Conservation (phyloP, 2,113 vertebrate genomes). For the Coregonus clupeaformis region DNA sequence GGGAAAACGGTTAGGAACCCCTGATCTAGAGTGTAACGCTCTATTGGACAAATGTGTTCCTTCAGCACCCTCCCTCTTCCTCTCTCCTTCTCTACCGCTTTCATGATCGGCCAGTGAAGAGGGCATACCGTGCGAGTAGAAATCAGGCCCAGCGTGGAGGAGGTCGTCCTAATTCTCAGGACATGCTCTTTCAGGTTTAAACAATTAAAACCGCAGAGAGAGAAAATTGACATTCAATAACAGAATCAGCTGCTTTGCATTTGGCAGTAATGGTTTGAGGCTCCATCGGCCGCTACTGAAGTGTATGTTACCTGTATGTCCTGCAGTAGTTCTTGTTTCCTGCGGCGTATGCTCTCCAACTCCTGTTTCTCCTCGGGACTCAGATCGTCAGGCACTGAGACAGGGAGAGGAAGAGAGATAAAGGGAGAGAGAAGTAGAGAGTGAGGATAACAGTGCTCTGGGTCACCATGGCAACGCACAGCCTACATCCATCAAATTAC, state of each 20-base stretch:
- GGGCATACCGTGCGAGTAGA: not conserved
- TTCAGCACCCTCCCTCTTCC: not conserved
- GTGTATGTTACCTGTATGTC: constrained; percentile 87
- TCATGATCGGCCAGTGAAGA: not conserved
- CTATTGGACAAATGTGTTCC: not conserved
- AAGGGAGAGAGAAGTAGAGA: not conserved
- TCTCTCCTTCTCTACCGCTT: not conserved
- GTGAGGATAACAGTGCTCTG: constrained; percentile 26
- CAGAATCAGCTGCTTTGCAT: constrained; percentile 42
- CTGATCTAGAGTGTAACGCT: too few species aligned
- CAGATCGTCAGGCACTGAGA: constrained; percentile 89
- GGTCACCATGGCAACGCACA: constrained; percentile 45
- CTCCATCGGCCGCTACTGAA: not conserved
- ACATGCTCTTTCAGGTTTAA: constrained; percentile 23
- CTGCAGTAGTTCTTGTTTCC: constrained; percentile 94
- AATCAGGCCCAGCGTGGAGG: not conserved
- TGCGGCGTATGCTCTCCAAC: constrained; percentile 90
- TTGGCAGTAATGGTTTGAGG: constrained; percentile 8
- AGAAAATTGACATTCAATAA: constrained; percentile 25
- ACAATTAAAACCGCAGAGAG: constrained; percentile 25
- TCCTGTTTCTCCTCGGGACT: constrained; percentile 94
- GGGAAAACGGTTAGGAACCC: too few species aligned
- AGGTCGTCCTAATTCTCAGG: not conserved
- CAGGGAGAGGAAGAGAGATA: constrained; percentile 4
- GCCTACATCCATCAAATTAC: constrained; percentile 36